Conservation (phyloP, 2,113 vertebrate genomes). For the Colaptes auratus region DNA sequence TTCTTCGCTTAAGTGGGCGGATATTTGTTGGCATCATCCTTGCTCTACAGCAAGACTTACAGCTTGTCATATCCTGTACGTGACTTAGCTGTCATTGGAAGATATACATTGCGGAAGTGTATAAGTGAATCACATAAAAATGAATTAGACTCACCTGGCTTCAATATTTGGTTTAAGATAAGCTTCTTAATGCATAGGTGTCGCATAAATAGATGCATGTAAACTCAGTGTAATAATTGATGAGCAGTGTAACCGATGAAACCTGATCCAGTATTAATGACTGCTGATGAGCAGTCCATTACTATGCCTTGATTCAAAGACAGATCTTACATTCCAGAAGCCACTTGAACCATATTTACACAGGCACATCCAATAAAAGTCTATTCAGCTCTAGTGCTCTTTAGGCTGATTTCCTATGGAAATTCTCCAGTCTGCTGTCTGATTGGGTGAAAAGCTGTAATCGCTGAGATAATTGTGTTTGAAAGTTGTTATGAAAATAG, state of each 20-base stretch:
- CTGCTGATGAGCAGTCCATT: neutral
- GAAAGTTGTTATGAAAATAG: neutral
- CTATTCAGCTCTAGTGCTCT: conserved; percentile 16
- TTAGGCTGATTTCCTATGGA: conserved; percentile 11
- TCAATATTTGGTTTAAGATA: neutral
- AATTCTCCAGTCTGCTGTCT: neutral
- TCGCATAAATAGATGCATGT: neutral
- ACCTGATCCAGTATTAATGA: neutral
- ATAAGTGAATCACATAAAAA: neutral
- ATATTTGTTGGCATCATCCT: neutral
- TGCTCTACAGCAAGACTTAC: neutral
- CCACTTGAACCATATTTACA: conserved; percentile 12
- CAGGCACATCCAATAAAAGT: conserved; percentile 27
- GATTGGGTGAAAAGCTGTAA: neutral
- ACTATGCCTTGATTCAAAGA: neutral
- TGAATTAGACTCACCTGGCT: neutral
- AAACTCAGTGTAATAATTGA: neutral
- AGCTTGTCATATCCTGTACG: neutral
- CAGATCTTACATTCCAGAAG: neutral
- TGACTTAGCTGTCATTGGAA: neutral
- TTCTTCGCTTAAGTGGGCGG: neutral
- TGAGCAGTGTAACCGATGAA: neutral
- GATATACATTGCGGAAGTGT: neutral
- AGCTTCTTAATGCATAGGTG: neutral
- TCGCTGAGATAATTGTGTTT: neutral